Percentiles rank a stretch among this genome's conserved stretches.
phyloP scores from a whole-genome alignment of 2,797 vertebrate species.

The Falco novaeseelandiae region DNA sequence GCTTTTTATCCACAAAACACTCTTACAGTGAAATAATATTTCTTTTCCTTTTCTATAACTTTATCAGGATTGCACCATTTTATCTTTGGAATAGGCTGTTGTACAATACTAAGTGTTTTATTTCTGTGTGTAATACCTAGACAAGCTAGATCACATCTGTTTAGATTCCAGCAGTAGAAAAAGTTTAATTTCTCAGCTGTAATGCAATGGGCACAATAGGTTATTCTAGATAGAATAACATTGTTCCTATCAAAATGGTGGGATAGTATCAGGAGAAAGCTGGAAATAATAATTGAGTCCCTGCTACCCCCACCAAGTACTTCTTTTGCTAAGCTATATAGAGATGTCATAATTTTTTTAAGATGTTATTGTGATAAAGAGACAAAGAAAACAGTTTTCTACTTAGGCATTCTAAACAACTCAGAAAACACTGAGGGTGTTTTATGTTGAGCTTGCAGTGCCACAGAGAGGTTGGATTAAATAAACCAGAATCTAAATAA shows the following conservation, averaged over 20 bases:
- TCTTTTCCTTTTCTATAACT: slow-evolving; percentile 4
- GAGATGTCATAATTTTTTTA: slow-evolving; percentile 36
- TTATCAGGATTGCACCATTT: slow-evolving; percentile 38
- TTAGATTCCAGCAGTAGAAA: slow-evolving; percentile 44
- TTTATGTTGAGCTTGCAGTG: background rate
- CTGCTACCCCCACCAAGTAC: background rate
- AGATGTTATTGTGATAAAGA: slow-evolving; percentile 44
- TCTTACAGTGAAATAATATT: slow-evolving; percentile 28
- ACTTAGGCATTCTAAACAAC: background rate
- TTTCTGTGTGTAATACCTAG: slow-evolving; percentile 24
- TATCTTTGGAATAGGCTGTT: slow-evolving; percentile 49
- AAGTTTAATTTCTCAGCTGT: slow-evolving; percentile 59
- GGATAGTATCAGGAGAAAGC: slow-evolving; percentile 6
- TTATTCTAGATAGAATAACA: slow-evolving; percentile 23
- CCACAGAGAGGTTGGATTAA: background rate
- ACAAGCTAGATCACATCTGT: slow-evolving; percentile 61
- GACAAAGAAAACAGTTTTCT: background rate
- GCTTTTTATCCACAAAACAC: slow-evolving; percentile 4
- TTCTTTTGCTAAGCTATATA: slow-evolving; percentile 18
- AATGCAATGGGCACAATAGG: background rate
- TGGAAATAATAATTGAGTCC: background rate
- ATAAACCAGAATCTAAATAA: background rate
- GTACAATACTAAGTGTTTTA: slow-evolving; percentile 43
- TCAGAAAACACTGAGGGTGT: background rate
- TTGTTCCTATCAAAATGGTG: slow-evolving; percentile 5